phyloP scores from a whole-genome alignment of 1,140 invertebrate species.

The Cylas formicarius region DNA sequence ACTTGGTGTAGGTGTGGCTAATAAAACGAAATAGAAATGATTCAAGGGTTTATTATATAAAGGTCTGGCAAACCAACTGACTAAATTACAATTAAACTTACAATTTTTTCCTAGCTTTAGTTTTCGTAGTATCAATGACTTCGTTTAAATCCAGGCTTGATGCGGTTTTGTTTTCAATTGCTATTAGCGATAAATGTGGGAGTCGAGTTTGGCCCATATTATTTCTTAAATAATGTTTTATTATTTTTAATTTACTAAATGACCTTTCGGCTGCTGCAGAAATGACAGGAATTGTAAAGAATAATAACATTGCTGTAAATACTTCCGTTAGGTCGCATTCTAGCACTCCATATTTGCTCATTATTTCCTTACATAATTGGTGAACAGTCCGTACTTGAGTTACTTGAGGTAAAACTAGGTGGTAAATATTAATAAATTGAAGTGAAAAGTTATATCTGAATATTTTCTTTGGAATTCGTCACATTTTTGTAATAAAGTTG shows the following conservation, averaged over 20 bases:
- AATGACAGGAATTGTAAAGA: constrained; percentile 17
- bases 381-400: constrained; percentile 12
- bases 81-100: constrained; percentile 9
- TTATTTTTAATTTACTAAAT: constrained; percentile 17
- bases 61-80: too few relatives aligned
- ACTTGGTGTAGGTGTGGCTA: too few relatives aligned
- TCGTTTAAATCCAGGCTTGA: constrained; percentile 15
- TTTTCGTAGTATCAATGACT: constrained; percentile 16
- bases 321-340: constrained; percentile 15
- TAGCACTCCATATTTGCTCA: constrained; percentile 12
- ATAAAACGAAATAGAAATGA: constrained; percentile 10
- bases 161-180: constrained; percentile 12
- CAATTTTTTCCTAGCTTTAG: constrained; percentile 12
- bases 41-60: too few relatives aligned
- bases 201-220: constrained; percentile 16
- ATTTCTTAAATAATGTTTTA: constrained; percentile 16
- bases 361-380: constrained; percentile 12
- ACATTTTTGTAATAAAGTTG: constrained; percentile 1
- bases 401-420: constrained; percentile 11
- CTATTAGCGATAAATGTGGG: constrained; percentile 17
- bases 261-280: constrained; percentile 14
- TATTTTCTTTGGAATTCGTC: constrained; percentile 15
- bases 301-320: constrained; percentile 18
- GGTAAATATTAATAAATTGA: constrained; percentile 15
- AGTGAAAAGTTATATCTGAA: constrained; percentile 13